phyloP scores from a whole-genome alignment of 2,888 invertebrate genomes.

The Sericinus montela region DNA sequence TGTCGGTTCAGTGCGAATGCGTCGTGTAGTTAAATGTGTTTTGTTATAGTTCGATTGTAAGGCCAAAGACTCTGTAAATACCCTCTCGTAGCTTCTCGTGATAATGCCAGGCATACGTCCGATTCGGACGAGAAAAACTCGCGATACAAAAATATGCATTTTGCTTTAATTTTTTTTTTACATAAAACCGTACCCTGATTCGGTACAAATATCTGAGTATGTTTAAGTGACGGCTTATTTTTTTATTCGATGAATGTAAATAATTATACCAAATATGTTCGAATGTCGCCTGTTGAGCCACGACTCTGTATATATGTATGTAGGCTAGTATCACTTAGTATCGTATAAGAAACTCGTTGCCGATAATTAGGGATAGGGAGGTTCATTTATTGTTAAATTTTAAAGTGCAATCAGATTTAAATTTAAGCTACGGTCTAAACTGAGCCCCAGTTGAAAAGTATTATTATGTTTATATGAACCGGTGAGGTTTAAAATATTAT shows the following conservation, averaged over 20 bases:
- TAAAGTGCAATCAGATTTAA: constrained; percentile 76
- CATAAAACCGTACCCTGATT: constrained; percentile 52
- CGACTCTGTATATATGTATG: constrained; percentile 62
- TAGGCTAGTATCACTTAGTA: constrained; percentile 38
- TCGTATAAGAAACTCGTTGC: constrained; percentile 53
- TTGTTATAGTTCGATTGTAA: constrained; percentile 59
- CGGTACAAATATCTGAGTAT: constrained; percentile 71
- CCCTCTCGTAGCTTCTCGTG: constrained; percentile 40
- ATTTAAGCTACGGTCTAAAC: constrained; percentile 65
- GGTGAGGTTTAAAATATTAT: constrained; percentile 75
- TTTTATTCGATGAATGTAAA: constrained; percentile 65
- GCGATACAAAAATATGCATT: constrained; percentile 74
- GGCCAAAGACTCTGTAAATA: constrained; percentile 78
- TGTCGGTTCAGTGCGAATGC: constrained; percentile 50
- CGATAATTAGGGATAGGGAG: constrained; percentile 46
- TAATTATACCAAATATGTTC: constrained; percentile 76
- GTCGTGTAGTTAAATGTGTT: constrained; percentile 46
- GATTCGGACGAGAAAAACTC: constrained; percentile 47
- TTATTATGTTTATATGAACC: constrained; percentile 78
- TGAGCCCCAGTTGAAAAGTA: constrained; percentile 75
- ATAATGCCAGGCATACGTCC: constrained; percentile 44
- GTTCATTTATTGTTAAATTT: constrained; percentile 67
- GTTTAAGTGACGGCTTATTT: constrained; percentile 58
- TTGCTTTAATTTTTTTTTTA: constrained; percentile 68
- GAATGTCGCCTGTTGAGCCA: constrained; percentile 45